A percentile compares a stretch with the other conserved stretches of the same genome.
Conservation (phyloP, 2,888 invertebrate genomes). For the Drosophila aldrichi region DNA sequence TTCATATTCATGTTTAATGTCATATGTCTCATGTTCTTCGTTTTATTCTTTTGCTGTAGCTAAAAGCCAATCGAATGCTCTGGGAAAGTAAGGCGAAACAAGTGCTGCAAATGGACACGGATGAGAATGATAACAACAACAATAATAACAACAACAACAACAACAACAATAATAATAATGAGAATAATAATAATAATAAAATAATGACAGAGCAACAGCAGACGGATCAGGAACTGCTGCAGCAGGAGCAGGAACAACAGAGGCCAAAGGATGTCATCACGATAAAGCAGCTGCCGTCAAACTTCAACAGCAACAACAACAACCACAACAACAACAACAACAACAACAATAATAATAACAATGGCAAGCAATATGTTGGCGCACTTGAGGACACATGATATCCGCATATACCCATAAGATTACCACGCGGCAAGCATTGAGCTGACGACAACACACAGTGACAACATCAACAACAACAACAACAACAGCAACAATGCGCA, state of each 20-base stretch:
- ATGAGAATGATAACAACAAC: slow-evolving; percentile 72
- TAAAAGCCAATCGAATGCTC: slow-evolving; percentile 85
- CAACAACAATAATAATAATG: slow-evolving; percentile 31
- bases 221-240: slow-evolving; percentile 39
- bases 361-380: slow-evolving; percentile 52
- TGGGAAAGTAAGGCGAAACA: slow-evolving; percentile 86
- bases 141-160: slow-evolving; percentile 46
- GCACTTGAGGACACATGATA: slow-evolving; percentile 73
- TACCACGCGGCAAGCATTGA: slow-evolving; percentile 73
- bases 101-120: slow-evolving; percentile 81
- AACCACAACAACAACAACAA: slow-evolving; percentile 39
- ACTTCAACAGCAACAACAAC: slow-evolving; percentile 43
- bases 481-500: slow-evolving; percentile 7
- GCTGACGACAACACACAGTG: slow-evolving; percentile 17
- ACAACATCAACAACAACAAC: slow-evolving; percentile 2
- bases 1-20: slow-evolving; percentile 18
- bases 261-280: slow-evolving; percentile 81
- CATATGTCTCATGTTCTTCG: slow-evolving; percentile 7
- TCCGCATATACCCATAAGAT: slow-evolving; percentile 72
- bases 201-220: slow-evolving; percentile 50
- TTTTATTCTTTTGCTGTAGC: slow-evolving; percentile 58
- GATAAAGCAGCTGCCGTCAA: slow-evolving; percentile 75
- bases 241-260: slow-evolving; percentile 40
- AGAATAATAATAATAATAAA: slow-evolving; percentile 57
- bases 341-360: slow-evolving; percentile 40